A percentile compares a stretch with the other conserved stretches of the same genome.
Evolutionary conservation across 2,888 invertebrate species (phyloP).

Genomic region (Pasiphila rectangulata): DNA sequence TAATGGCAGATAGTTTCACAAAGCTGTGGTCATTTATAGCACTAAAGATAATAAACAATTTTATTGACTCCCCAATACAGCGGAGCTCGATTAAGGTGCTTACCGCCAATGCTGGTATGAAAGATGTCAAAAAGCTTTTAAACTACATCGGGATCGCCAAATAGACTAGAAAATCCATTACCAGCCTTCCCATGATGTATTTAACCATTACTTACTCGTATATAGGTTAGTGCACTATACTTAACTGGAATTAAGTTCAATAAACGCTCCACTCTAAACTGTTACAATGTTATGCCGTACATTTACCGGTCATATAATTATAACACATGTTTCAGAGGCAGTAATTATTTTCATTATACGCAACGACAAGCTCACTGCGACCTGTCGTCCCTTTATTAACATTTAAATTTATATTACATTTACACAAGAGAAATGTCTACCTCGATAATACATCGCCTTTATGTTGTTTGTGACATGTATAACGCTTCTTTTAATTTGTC

Average conservation of each 20-base stretch:
- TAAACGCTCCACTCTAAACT: constrained; percentile 27
- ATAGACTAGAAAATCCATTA: constrained; percentile 65
- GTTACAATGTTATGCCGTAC: constrained; percentile 40
- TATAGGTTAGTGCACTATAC: constrained; percentile 29
- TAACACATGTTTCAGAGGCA: constrained; percentile 55
- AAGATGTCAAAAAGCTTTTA: constrained; percentile 77
- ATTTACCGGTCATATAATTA: constrained; percentile 50
- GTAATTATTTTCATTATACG: constrained; percentile 60
- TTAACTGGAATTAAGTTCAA: constrained; percentile 30
- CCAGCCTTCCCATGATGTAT: constrained; percentile 41
- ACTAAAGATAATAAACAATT: constrained; percentile 20
- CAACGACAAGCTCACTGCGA: constrained; percentile 51
- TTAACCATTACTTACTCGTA: constrained; percentile 15
- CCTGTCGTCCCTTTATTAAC: constrained; percentile 67
- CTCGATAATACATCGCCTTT: constrained; percentile 57
- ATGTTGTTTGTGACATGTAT: constrained; percentile 54
- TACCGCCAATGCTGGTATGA: constrained; percentile 44
- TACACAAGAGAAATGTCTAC: constrained; percentile 60
- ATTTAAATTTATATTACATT: constrained; percentile 66
- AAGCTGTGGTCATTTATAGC: constrained; percentile 10
- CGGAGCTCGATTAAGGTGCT: constrained; percentile 42
- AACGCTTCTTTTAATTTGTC: constrained; percentile 40
- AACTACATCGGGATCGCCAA: constrained; percentile 59
- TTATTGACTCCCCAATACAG: constrained; percentile 20
- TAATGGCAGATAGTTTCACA: no score